These are phyloP conservation scores for Mirza zaza DNA, from an alignment of 2,113 vertebrate genomes.

Conservation along the genomic window DNA sequence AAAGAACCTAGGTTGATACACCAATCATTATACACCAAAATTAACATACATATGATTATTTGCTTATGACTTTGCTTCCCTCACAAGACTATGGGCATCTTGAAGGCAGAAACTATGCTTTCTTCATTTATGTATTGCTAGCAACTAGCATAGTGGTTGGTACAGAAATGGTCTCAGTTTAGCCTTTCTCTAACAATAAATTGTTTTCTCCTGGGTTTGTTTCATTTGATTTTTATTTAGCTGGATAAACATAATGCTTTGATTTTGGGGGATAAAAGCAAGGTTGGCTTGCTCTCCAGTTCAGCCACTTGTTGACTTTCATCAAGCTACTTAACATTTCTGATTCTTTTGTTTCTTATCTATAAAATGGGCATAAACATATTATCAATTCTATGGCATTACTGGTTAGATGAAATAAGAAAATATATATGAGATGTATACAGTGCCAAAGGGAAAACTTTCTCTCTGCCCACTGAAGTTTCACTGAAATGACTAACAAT, in stretches of 20 bases:
- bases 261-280: neutral
- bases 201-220: neutral
- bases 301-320: neutral
- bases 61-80: neutral
- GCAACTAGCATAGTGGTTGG: neutral
- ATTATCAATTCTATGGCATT: neutral
- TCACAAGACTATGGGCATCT: neutral
- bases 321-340: neutral
- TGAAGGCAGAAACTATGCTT: neutral
- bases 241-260: conserved; percentile 21
- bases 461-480: neutral
- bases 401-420: neutral
- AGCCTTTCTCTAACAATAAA: neutral
- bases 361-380: neutral
- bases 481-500: neutral
- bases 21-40: neutral
- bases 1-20: neutral
- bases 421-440: neutral
- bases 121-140: neutral
- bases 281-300: neutral
- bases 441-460: neutral
- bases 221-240: neutral
- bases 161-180: neutral
- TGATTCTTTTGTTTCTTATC: neutral
- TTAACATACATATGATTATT: neutral